These are phyloP conservation scores for Trachelus tabidus DNA, from an alignment of 2,888 invertebrate genomes.

Conservation along the genomic window DNA sequence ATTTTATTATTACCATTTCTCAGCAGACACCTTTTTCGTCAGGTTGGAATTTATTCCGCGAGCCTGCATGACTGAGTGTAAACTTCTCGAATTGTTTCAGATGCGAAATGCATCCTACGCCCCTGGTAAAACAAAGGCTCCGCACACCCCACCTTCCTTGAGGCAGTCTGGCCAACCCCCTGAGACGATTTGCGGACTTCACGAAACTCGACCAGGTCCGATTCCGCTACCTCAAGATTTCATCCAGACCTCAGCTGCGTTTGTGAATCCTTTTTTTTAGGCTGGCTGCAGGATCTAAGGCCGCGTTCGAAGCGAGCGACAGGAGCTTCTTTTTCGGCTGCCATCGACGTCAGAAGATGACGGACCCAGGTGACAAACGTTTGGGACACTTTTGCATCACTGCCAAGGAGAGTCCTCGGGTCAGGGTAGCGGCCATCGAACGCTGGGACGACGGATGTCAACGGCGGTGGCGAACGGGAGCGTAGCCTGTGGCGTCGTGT, in stretches of 20 bases:
- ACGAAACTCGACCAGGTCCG: not conserved
- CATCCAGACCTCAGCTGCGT: not conserved
- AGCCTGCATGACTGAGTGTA: constrained; percentile 29
- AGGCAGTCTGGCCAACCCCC: not conserved
- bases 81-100: constrained; percentile 46
- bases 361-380: not conserved
- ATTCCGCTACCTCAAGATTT: not conserved
- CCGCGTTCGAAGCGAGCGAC: not conserved
- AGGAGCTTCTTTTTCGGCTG: not conserved
- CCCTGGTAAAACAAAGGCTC: not conserved
- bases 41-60: constrained; percentile 30
- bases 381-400: not conserved
- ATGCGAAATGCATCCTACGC: constrained; percentile 34
- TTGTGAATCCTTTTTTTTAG: too few species aligned
- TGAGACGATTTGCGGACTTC: not conserved
- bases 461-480: not conserved
- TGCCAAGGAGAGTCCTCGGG: not conserved
- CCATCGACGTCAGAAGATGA: not conserved
- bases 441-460: not conserved
- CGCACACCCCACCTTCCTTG: too few species aligned
- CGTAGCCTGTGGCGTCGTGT: not conserved
- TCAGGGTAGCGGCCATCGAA: not conserved
- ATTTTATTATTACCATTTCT: constrained; percentile 61
- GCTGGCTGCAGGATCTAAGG: not conserved
- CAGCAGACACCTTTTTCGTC: constrained; percentile 42